Evolutionary conservation across 37 sponge, comb jelly and placozoan genomes (phyloP), one percentile per base, ranked within the genome.

Genomic region (Halisarca cf. caerulea): DNA sequence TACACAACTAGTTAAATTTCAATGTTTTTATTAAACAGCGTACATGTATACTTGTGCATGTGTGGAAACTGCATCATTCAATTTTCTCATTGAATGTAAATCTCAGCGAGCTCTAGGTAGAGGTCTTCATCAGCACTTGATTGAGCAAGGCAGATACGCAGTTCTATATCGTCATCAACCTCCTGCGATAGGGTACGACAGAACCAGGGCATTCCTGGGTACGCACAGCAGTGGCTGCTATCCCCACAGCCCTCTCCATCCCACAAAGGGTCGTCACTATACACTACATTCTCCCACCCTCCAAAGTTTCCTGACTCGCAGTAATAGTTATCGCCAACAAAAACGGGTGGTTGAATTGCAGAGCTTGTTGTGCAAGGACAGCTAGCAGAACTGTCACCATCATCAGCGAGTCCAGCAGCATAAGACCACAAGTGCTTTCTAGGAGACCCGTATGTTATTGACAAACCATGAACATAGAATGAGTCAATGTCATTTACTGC

Each of bases 121-220:
- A 68, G 0, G 41, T 80, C 81, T 68, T 83, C 83, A 51, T 83
- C 62, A 54, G 66, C n/a, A 25, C 17, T 39, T 7, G 55, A 33
- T 18, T 43, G 18, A 42, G 2, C 41, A 40, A 2, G 3, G 68
- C 83, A 83, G 0, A 69, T 0, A 21, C 80, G 34, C 30, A 80
- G 59, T 54, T 80, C 80, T 2, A 80, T 80, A 59, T 54, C 80
- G n/a, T 80, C 80, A 55, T 15, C 80, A 51, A 37, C 39, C 2
- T 80, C 59, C 58, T 58, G 36, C 33, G 59, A 36, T n/a, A 80
- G 80, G 9, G 34, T 37, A 24, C 80, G 41, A 51, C 40, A 80
- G 59, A 80, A 80, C 80, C 80, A 80, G 21, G 80, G 80, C 59
- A 80, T 53, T 33, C 80, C 80, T 55, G 58, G 11, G 1, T 59